Evolutionary conservation across 2,888 invertebrate species (phyloP), one percentile per base, ranked within the genome.

Genomic region (Drosophila niveifrons): DNA sequence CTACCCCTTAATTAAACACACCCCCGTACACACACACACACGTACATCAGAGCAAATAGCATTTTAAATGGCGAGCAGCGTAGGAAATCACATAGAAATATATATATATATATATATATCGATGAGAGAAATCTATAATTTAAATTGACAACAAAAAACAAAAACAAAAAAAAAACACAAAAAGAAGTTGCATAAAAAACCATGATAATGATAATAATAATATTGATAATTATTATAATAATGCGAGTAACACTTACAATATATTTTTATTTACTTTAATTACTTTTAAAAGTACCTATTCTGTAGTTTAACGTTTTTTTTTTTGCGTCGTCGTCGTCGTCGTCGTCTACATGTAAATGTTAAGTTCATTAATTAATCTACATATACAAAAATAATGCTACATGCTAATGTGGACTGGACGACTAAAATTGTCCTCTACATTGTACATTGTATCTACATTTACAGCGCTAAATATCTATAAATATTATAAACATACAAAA

Each of bases 311-410:
- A 73, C 23, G 53, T 81, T 83, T 84, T 73, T 72, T 66, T 78
- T 77, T 78, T 4, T n/a, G n/a, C n/a, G n/a, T n/a, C n/a, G n/a
- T n/a, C n/a, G n/a, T n/a, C 44, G 44, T 56, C 46, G 44, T 78
- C 71, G 78, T 88, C 84, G 78, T 81, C 75, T 88, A 81, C 82
- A 75, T 75, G 59, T 84, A 75, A 55, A 76, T 69, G 52, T 80
- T 89, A 89, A 90, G 90, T 89, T 89, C 80, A 89, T 80, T 83
- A 85, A 72, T 70, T 83, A 85, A 72, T 67, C 69, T 77, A 75
- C 61, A 61, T 63, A 69, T 58, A 58, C 59, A 63, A 57, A 36
- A 68, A 70, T 68, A 23, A 23, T 23, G 3, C 66, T 75, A 75
- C 56, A 64, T 36, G 72, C 53, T 36, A 56, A 57, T 69, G 65